These are phyloP conservation scores for Drosophila vallismaia DNA, from an alignment of 2,888 invertebrate genomes.

Conservation along the genomic window DNA sequence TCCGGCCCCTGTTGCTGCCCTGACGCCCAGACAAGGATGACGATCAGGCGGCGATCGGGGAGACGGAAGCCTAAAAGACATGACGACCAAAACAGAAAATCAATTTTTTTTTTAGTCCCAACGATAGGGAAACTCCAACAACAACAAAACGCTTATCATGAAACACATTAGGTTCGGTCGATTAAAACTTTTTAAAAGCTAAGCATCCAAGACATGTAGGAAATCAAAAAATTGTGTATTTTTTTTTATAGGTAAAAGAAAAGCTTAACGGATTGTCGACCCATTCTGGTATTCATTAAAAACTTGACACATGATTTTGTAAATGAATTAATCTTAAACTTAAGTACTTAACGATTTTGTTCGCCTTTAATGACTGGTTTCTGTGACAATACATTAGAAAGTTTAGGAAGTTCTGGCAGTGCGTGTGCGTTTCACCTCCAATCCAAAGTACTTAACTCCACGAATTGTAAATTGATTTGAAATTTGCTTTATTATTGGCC, in stretches of 20 bases:
- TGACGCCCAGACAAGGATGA: conserved; percentile 65
- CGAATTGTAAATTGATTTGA: not conserved
- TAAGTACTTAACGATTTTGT: conserved; percentile 51
- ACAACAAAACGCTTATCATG: conserved; percentile 56
- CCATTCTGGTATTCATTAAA: conserved; percentile 4
- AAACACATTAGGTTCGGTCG: conserved; percentile 23
- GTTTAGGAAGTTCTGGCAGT: conserved; percentile 12
- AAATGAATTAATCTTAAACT: conserved; percentile 57
- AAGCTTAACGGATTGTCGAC: not conserved
- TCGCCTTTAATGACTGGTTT: conserved; percentile 63
- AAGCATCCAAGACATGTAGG: not conserved
- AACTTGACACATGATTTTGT: conserved; percentile 43
- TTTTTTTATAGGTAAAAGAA: not conserved
- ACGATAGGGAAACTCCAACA: conserved; percentile 24
- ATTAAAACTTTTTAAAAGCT: not conserved
- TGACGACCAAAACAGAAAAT: conserved; percentile 48
- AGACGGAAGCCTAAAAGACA: conserved; percentile 54
- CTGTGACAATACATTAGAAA: conserved; percentile 35
- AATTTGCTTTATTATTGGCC: not conserved
- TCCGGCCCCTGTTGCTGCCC: conserved; percentile 87
- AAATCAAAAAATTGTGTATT: not conserved
- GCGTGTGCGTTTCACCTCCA: conserved; percentile 34
- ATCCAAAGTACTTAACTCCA: not conserved
- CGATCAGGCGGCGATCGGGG: not conserved
- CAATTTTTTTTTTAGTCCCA: conserved; percentile 3